Evolutionary conservation across 2,113 vertebrate genomes (phyloP).

Genomic region (Indicator maculatus): DNA sequence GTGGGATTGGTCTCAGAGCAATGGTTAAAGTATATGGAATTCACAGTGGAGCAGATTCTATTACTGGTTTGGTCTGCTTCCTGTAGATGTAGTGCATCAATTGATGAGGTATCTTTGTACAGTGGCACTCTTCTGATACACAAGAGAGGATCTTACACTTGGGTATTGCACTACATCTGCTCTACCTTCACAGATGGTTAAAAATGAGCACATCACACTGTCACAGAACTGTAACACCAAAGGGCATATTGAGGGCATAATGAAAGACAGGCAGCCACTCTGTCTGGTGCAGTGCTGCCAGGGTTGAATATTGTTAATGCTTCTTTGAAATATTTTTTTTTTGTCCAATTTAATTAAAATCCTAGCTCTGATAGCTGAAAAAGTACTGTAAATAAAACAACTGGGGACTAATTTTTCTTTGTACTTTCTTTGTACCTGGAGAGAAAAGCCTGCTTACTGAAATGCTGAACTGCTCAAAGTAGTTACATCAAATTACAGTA

Average conservation of each 20-base stretch:
- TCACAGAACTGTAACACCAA: background rate
- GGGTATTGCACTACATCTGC: background rate
- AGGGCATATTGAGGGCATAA: background rate
- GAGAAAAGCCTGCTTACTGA: background rate
- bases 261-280: background rate
- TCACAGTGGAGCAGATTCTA: background rate
- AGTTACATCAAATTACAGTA: background rate
- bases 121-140: background rate
- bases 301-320: background rate
- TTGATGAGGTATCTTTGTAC: background rate
- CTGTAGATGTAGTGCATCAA: background rate
- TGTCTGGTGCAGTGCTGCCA: background rate
- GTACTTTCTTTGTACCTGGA: background rate
- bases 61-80: background rate
- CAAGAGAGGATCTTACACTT: background rate
- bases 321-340: background rate
- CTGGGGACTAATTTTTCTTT: background rate
- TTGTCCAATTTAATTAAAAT: constrained; percentile 17
- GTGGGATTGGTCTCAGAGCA: background rate
- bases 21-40: background rate
- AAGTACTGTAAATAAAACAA: background rate
- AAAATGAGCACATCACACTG: background rate
- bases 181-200: background rate
- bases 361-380: background rate
- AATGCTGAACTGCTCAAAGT: background rate